A percentile compares a stretch with the other conserved stretches of the same genome.
Evolutionary conservation across 1,140 invertebrate species (phyloP).

Genomic region (Drosophila pandora): DNA sequence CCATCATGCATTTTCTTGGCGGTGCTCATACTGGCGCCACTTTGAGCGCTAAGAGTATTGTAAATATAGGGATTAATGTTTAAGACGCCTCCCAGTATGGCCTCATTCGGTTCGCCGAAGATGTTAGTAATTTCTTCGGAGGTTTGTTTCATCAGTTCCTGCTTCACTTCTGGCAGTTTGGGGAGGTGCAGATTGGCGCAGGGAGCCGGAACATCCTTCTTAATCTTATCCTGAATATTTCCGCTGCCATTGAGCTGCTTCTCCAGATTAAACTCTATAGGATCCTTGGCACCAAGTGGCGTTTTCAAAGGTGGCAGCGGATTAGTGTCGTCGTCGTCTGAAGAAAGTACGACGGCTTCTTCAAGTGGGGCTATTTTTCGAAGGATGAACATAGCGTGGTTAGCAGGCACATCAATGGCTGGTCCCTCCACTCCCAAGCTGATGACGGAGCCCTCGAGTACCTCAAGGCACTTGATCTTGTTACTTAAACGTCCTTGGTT

Average conservation of each 20-base stretch:
- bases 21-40: neutral
- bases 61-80: slow-evolving; percentile 57
- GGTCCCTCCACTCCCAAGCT: slow-evolving; percentile 42
- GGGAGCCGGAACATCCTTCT: neutral
- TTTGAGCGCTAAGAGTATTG: slow-evolving; percentile 22
- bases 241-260: neutral
- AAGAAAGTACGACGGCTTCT: slow-evolving; percentile 29
- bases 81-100: slow-evolving; percentile 37
- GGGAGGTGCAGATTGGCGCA: slow-evolving; percentile 51
- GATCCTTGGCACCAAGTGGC: neutral
- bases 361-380: slow-evolving; percentile 13
- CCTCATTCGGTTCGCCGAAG: slow-evolving; percentile 66
- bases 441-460: slow-evolving; percentile 30
- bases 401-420: neutral
- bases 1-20: slow-evolving; percentile 38
- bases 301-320: neutral
- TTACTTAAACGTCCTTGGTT: slow-evolving; percentile 11
- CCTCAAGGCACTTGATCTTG: neutral
- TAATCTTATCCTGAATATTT: neutral
- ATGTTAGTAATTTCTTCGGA: slow-evolving; percentile 54
- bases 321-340: slow-evolving; percentile 7
- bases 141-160: slow-evolving; percentile 45
- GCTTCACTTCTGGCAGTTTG: slow-evolving; percentile 54
- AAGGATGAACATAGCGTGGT: slow-evolving; percentile 40
- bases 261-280: neutral